Evolutionary conservation across 2,113 vertebrate species (phyloP), one percentile per base, ranked within the genome.

Genomic region (Neolamprologus sp.): DNA sequence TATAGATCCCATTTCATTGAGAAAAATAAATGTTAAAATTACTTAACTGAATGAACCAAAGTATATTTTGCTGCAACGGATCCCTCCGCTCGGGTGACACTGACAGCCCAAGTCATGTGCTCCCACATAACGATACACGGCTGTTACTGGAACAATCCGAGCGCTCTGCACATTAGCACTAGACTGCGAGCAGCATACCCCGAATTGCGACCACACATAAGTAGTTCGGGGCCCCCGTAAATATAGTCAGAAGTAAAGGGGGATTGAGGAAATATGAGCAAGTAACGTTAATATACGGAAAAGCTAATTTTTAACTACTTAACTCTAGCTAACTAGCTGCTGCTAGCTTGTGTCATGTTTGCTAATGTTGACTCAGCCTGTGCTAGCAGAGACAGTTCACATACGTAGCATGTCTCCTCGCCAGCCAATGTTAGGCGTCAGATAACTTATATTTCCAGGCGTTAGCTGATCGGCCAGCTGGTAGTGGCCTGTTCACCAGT

Each of bases 31-130:
- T 11, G 7, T n/a, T 73, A 73, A 47, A 73, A 45, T 73, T 71
- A 26, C 7, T 71, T 71, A 16, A 45, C 13, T 47, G 14, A 47
- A 45, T 51, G 45, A 51, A 10, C n/a, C 19, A 10, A 45, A 49
- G 11, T 37, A 21, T 49, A 49, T 87, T 83, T 40, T 85, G 47
- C 53, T 68, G n/a, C 14, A 8, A 40, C 31, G 10, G 37, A 7
- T 71, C 21, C 26, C 23, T 37, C 53, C 17, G 16, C n/a, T 68
- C 40, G 80, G 79, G 83, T 88, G 91, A 87, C 92, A 92, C 55
- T 92, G 92, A 95, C 91, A 95, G 92, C 75, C 80, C 81, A 21
- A 87, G 92, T 95, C 93, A 94, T 90, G 92, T 92, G 93, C 85
- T 84, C 23, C 47, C 57, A 83, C 78, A 87, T 80, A 86, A 73